Conservation (phyloP, 2,113 vertebrate species). For the Bettongia penicillata region DNA sequence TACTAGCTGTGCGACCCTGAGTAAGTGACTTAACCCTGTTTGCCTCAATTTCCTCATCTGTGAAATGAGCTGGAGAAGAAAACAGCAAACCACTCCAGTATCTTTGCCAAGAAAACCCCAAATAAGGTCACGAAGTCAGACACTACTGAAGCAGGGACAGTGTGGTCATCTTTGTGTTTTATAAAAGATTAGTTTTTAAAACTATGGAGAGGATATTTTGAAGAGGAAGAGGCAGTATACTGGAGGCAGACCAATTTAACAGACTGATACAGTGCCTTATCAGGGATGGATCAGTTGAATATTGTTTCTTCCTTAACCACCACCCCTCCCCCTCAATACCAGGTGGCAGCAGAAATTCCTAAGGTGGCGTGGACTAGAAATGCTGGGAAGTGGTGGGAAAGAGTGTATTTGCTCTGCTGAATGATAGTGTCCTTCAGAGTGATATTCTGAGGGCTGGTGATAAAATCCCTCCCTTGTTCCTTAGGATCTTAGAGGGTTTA, state of each 20-base stretch:
- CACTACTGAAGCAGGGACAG: background rate
- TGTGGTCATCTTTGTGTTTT: background rate
- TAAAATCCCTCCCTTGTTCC: background rate
- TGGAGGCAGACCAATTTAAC: background rate
- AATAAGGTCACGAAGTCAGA: background rate
- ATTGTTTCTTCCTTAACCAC: background rate
- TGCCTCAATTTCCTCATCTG: background rate
- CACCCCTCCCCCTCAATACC: background rate
- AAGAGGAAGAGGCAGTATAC: background rate
- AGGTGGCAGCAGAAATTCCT: no score
- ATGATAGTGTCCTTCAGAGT: background rate
- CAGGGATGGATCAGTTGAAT: background rate
- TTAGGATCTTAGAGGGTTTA: background rate
- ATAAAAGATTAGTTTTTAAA: background rate
- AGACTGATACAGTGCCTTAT: background rate
- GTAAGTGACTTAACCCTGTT: background rate
- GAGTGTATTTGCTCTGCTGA: background rate
- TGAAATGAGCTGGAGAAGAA: background rate
- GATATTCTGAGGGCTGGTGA: background rate
- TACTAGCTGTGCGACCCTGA: background rate
- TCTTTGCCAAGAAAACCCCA: background rate
- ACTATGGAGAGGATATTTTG: background rate
- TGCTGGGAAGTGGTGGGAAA: background rate
- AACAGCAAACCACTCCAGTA: background rate
- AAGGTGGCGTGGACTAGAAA: background rate